Base-by-base conservation (phyloP, 1,140 invertebrate species). In the Diprion similis region DNA sequence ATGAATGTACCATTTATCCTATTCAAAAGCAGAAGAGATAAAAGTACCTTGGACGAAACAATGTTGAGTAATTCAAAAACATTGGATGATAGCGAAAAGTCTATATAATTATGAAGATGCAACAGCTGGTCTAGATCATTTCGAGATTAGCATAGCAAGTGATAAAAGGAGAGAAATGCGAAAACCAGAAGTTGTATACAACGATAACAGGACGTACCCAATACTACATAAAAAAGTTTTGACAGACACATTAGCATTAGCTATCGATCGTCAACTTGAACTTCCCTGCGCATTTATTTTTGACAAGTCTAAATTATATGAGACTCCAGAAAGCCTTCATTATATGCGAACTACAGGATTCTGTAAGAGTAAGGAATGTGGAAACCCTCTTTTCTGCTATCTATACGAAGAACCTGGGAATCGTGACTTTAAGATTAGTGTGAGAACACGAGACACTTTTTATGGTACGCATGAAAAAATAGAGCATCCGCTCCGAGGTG, bases 281-380 rank as follows among this genome's bases (percentile, higher is more conserved):
- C 48, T 51, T 51, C 48, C 48, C 9, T 51, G 48, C 48, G 48
- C 48, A 15, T 51, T 51, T 51, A 15, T 51, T 51, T 51, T 51
- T 51, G 48, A 51, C 15, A 51, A 51, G 15, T 51, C 48, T 10
- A 51, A 51, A 51, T 10, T 51, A 10, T 51, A 51, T 15, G 48
- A 51, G 15, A 51, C 48, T 51, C 48, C 48, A 51, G 48, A 51
- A 51, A 51, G 48, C 48, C 48, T 51, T 8, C 48, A 51, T 51
- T 51, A 51, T 15, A 51, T 51, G 48, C 48, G 8, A 17, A 69
- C 65, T 4, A 59, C 37, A 11, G 73, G 68, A 1, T 48, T 24
- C 17, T 74, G 73, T 51, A 71, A 66, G n/a, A 71, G 73, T 48
- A 47, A 66, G 18, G 15, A 17, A 8, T 74, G 69, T 24, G 24